phyloP scores from a whole-genome alignment of 2,888 invertebrate species.

The Labia minor region DNA sequence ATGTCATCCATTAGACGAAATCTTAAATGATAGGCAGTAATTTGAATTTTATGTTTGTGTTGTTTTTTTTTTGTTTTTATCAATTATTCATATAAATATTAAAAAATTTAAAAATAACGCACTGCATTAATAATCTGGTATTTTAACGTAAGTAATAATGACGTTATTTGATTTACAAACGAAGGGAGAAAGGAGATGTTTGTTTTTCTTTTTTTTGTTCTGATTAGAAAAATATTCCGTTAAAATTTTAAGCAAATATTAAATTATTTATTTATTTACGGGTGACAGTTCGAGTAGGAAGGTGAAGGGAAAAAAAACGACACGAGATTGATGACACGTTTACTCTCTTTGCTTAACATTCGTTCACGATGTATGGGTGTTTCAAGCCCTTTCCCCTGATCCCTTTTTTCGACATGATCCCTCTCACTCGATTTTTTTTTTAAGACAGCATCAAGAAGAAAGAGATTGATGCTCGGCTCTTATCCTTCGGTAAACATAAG shows the following conservation, averaged over 20 bases:
- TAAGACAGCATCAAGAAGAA: background rate
- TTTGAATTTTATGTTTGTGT: too few relatives aligned
- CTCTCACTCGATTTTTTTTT: background rate
- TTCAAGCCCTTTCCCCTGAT: background rate
- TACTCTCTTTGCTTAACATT: conserved; percentile 7
- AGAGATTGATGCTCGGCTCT: background rate
- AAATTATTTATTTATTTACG: conserved; percentile 5
- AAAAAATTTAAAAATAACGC: too few relatives aligned
- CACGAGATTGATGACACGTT: conserved; percentile 8
- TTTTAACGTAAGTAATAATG: too few relatives aligned
- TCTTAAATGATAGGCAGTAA: too few relatives aligned
- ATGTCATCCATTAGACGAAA: too few relatives aligned
- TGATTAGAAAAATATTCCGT: background rate
- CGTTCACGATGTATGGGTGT: background rate
- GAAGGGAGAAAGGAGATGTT: too few relatives aligned
- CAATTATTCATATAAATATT: too few relatives aligned
- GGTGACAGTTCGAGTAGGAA: background rate
- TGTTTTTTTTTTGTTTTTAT: too few relatives aligned
- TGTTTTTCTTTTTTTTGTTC: background rate
- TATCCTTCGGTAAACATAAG: conserved; percentile 13
- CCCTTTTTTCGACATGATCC: background rate
- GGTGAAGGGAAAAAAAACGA: background rate
- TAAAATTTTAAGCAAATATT: background rate
- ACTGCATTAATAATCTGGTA: too few relatives aligned
- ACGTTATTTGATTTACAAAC: too few relatives aligned